Evolutionary conservation across 2,888 invertebrate genomes (phyloP), one percentile per base, ranked within the genome.

Genomic region (Salticus scenicus): DNA sequence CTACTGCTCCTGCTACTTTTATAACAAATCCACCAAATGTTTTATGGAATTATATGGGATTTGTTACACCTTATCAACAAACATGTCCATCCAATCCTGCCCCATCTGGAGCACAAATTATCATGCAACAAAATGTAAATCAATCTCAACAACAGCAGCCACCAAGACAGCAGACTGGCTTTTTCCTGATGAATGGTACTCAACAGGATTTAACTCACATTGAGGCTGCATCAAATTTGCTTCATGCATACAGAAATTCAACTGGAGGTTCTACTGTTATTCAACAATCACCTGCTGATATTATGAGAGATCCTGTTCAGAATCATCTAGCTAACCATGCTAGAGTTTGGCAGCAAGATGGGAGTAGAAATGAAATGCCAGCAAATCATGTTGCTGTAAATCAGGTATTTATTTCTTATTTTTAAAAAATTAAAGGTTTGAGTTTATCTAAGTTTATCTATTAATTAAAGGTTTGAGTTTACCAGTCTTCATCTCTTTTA

Each of bases 11-110:
- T 0, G 24, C 67, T 8, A 30, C 78, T 5, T 82, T 74, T 24
- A 71, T 82, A 8, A 30, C 78, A 27, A 82, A 81, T 27, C 63
- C 81, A 14, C 74, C 87, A 0, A 82, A 78, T 73, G 76, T 87
- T 5, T 28, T 87, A 5, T 87, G 87, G 87, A 87, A 86, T 37
- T 86, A 86, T 47, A 86, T 86, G 86, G 67, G 76, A 2, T 86
- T 86, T 41, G 74, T 86, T n/a, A 27, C 83, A 12, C 73, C 71
- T 1, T 69, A 80, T 37, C 80, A 80, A 10, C 74, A 80, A 10
- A 37, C 73, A 2, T 69, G 74, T 31, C 7, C 70, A 24, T 31
- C 76, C 5, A 76, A 64, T 51, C 42, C 69, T 33, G n/a, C 74
- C 7, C 72, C 27, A 47, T 41, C 64, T 14, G 31, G 30, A 24